Evolutionary conservation across 1,140 invertebrate genomes (phyloP).

Genomic region (Aricia agestis): DNA sequence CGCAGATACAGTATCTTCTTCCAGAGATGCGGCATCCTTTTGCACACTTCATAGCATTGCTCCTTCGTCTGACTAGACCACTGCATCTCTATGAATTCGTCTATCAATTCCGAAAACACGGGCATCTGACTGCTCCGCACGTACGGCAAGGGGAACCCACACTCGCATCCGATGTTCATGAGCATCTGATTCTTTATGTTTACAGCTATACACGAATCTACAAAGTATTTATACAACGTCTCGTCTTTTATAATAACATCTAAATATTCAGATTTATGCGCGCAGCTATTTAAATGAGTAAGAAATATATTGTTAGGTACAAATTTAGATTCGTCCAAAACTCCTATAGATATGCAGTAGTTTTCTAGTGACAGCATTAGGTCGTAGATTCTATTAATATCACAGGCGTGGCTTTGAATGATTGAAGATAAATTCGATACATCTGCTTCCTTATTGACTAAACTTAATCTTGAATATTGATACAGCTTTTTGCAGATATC

Average conservation of each 20-base stretch:
- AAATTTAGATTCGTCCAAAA: slow-evolving; percentile 57
- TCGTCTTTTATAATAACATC: slow-evolving; percentile 60
- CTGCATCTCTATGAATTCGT: slow-evolving; percentile 69
- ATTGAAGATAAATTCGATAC: slow-evolving; percentile 62
- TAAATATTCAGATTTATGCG: slow-evolving; percentile 44
- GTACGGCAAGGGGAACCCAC: slow-evolving; percentile 69
- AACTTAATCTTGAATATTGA: slow-evolving; percentile 66
- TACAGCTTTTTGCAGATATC: slow-evolving; percentile 58
- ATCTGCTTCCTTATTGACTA: slow-evolving; percentile 58
- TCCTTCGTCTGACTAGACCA: slow-evolving; percentile 63
- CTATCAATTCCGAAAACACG: slow-evolving; percentile 60
- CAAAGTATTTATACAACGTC: slow-evolving; percentile 69
- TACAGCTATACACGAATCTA: slow-evolving; percentile 68
- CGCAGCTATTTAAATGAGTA: slow-evolving; percentile 51
- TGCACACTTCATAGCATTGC: slow-evolving; percentile 75
- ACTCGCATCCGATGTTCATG: slow-evolving; percentile 61
- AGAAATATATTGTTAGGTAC: slow-evolving; percentile 67
- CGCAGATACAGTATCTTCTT: slow-evolving; percentile 69
- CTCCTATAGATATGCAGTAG: slow-evolving; percentile 57
- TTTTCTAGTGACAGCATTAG: slow-evolving; percentile 63
- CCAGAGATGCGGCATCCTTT: slow-evolving; percentile 79
- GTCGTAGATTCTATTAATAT: slow-evolving; percentile 64
- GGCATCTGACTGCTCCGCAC: slow-evolving; percentile 60
- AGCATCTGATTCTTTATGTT: slow-evolving; percentile 62
- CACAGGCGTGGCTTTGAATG: slow-evolving; percentile 60